Evolutionary conservation across 1,140 invertebrate genomes (phyloP), one percentile per base, ranked within the genome.

Genomic region (Gonioctena quinquepunctata): DNA sequence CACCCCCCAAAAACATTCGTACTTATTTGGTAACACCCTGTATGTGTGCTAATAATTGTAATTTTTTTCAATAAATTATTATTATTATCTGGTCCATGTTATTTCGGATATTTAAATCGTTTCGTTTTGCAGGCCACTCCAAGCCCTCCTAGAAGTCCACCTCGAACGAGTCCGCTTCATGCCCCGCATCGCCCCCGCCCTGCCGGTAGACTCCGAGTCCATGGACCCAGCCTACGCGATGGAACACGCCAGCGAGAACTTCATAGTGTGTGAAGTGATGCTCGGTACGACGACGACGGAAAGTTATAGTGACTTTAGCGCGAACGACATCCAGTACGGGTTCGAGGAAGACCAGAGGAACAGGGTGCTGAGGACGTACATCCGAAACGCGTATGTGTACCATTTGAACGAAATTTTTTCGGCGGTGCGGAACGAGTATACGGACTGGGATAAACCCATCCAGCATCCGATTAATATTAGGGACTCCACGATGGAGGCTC

Each of bases 351-450:
- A 92, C 71, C 89, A 92, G 72, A 85, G 91, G 50, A 91, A 92
- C 75, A 86, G 90, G 13, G 87, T 93, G 60, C 84, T 92, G 22
- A 87, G 94, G 27, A 96, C 95, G 6, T 92, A 95, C 82, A 90
- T 93, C 26, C 86, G 95, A 70, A 97, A 97, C 86, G 88, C 93
- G 25, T 95, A 92, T 85, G 88, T 90, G 22, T 95, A 92, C 81
- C 95, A 97, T 81, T 87, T 95, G 72, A 95, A 96, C 84, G 95
- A 97, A 84, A 96, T 97, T 66, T 95, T 94, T 79, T 91, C 94
- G 22, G 94, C 95, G 6, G 89, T 97, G 8, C 86, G 93, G 25
- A 96, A 97, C 85, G 94, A 97, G 82, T 98, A 98, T 84, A 96
- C 94, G 27, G 93, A 96, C 83, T 96, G 94, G 94, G 91, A 93